These are phyloP conservation scores for Saturnia japonica DNA, from an alignment of 2,888 invertebrate species.

Conservation along the genomic window DNA sequence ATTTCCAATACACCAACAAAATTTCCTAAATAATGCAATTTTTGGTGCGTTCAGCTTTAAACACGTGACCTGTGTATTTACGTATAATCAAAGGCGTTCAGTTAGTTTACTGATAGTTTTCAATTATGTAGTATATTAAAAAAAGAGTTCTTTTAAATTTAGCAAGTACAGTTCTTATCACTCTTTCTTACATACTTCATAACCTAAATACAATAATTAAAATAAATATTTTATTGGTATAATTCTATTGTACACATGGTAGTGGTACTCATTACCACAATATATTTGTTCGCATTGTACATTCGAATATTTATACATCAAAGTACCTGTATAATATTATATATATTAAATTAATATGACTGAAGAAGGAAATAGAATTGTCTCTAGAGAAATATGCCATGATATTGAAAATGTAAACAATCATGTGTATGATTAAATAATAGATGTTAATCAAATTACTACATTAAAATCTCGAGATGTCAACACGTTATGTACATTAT, in stretches of 20 bases:
- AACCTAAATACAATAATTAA: no score
- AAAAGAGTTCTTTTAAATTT: no score
- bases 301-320: neutral
- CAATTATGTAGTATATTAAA: no score
- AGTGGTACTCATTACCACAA: neutral
- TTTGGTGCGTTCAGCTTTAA: no score
- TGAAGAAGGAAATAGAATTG: neutral
- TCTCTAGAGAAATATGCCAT: neutral
- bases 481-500: conserved; percentile 7
- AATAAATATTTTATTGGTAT: no score
- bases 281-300: neutral
- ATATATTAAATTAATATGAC: neutral
- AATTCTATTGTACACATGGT: neutral
- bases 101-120: no score
- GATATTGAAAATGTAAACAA: neutral
- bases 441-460: conserved; percentile 7
- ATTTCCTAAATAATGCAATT: no score
- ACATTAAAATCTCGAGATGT: conserved; percentile 12
- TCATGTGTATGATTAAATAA: neutral
- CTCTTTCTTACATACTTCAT: no score
- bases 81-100: no score
- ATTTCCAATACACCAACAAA: no score
- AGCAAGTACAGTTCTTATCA: no score
- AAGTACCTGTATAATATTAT: neutral
- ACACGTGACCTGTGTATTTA: no score